phyloP scores from a whole-genome alignment of 2,797 vertebrate species.

The Myotis myotis region DNA sequence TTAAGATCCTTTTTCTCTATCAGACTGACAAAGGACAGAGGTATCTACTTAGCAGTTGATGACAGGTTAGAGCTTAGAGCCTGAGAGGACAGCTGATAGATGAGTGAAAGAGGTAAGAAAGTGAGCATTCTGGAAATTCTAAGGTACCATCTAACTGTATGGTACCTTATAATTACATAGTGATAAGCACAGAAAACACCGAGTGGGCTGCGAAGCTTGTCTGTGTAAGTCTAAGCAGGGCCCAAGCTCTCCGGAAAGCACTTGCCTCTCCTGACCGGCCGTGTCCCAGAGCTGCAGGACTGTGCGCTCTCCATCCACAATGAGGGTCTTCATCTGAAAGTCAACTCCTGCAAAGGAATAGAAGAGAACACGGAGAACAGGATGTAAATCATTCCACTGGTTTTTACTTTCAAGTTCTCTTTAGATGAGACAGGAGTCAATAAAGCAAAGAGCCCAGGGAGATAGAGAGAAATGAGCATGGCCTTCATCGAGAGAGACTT shows the following conservation, averaged over 20 bases:
- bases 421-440: not conserved
- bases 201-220: not conserved
- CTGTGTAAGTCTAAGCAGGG: not conserved
- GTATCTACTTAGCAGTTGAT: too few species aligned
- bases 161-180: not conserved
- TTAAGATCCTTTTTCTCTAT: not conserved
- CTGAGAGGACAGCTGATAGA: not conserved
- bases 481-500: not conserved
- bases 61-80: too few species aligned
- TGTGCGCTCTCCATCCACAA: conserved; percentile 94
- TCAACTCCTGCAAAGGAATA: conserved; percentile 90
- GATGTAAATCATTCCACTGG: not conserved
- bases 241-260: not conserved
- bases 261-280: conserved; percentile 95
- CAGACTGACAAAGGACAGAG: too few species aligned
- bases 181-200: not conserved
- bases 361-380: not conserved
- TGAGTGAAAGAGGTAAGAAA: not conserved
- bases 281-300: conserved; percentile 96
- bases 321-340: conserved; percentile 96
- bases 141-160: not conserved
- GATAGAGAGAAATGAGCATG: not conserved
- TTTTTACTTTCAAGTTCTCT: conserved; percentile 17
- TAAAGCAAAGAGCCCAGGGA: not conserved
- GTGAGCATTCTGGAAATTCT: not conserved